A percentile compares a stretch with the other conserved stretches of the same genome.
Evolutionary conservation across 1,140 invertebrate genomes (phyloP).

Genomic region (Drosophila persimilis): DNA sequence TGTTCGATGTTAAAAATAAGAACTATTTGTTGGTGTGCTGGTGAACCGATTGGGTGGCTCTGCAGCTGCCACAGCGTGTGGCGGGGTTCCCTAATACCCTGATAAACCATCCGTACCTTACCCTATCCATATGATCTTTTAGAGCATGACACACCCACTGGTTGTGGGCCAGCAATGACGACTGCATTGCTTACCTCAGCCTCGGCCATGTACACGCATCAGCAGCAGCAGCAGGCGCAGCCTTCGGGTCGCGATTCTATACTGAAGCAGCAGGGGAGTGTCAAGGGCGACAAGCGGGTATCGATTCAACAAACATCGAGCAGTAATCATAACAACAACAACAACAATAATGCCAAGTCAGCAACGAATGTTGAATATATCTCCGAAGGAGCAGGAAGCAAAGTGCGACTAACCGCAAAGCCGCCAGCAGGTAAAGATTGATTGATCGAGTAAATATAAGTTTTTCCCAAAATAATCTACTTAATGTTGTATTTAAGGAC

Average conservation of each 20-base stretch:
- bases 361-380: slow-evolving; percentile 75
- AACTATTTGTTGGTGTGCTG: too few relatives aligned
- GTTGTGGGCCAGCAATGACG: slow-evolving; percentile 32
- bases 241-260: slow-evolving; percentile 77
- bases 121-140: slow-evolving; percentile 37
- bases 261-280: slow-evolving; percentile 77
- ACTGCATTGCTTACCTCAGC: slow-evolving; percentile 27
- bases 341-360: slow-evolving; percentile 62
- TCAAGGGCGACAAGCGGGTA: slow-evolving; percentile 77
- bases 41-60: neutral
- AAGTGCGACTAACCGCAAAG: slow-evolving; percentile 58
- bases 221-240: slow-evolving; percentile 34
- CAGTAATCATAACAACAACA: slow-evolving; percentile 33
- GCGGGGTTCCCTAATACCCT: slow-evolving; percentile 16
- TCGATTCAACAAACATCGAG: slow-evolving; percentile 70
- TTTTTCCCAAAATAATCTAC: neutral
- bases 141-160: slow-evolving; percentile 36
- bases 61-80: slow-evolving; percentile 8
- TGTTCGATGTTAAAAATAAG: slow-evolving; percentile 14
- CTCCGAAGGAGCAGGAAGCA: slow-evolving; percentile 63
- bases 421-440: slow-evolving; percentile 57
- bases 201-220: slow-evolving; percentile 1
- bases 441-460: neutral
- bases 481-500: slow-evolving; percentile 33
- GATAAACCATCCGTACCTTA: slow-evolving; percentile 19